phyloP scores from a whole-genome alignment of 2,113 vertebrate genomes.

The Oncorhynchus gorbuscha region DNA sequence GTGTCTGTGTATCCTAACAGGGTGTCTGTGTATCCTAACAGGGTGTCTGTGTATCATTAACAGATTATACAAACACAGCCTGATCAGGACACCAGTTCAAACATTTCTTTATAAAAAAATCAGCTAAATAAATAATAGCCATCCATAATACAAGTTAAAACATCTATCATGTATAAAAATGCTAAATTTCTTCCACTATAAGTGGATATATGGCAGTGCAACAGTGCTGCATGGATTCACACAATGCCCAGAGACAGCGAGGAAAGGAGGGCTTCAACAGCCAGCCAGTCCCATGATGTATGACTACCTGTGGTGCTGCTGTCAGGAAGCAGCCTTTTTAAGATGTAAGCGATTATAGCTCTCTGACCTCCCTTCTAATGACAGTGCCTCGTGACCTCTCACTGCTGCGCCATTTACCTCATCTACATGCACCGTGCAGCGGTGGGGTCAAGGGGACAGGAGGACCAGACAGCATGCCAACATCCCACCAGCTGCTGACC shows the following conservation, averaged over 20 bases:
- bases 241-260: neutral
- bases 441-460: slow-evolving; percentile 42
- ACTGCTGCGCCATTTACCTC: slow-evolving; percentile 34
- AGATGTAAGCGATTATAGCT: slow-evolving; percentile 63
- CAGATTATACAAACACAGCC: slow-evolving; percentile 8
- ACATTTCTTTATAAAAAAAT: neutral
- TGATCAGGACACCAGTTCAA: slow-evolving; percentile 1
- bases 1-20: slow-evolving; percentile 18
- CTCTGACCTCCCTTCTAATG: slow-evolving; percentile 50
- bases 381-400: slow-evolving; percentile 38
- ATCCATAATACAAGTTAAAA: neutral
- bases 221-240: neutral
- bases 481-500: slow-evolving; percentile 55
- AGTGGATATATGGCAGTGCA: too few relatives aligned
- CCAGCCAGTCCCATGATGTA: slow-evolving; percentile 22
- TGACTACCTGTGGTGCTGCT: slow-evolving; percentile 37
- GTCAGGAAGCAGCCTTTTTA: slow-evolving; percentile 60
- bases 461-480: slow-evolving; percentile 47
- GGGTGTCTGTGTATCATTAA: neutral
- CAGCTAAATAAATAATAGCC: neutral
- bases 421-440: slow-evolving; percentile 57
- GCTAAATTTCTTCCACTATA: too few relatives aligned
- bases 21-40: slow-evolving; percentile 20
- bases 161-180: too few relatives aligned
- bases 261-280: neutral